phyloP scores from a whole-genome alignment of 2,113 vertebrate species.

The Fulmarus glacialis region DNA sequence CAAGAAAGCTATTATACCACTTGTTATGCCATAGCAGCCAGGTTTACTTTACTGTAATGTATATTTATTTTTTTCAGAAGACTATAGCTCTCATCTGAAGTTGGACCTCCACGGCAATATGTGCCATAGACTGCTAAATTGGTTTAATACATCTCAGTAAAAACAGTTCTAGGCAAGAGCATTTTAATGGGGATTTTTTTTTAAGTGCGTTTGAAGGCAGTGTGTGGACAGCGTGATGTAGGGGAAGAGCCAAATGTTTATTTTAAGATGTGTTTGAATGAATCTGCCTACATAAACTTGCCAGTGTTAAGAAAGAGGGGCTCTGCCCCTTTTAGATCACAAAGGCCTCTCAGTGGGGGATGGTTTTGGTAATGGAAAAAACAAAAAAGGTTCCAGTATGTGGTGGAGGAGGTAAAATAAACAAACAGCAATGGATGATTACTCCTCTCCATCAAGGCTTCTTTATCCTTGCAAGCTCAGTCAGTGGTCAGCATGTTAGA shows the following conservation, averaged over 20 bases:
- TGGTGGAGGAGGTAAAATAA: slow-evolving; percentile 90
- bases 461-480: slow-evolving; percentile 76
- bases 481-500: slow-evolving; percentile 72
- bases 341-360: slow-evolving; percentile 67
- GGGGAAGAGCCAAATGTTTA: slow-evolving; percentile 41
- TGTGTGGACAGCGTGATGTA: not conserved
- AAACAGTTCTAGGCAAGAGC: not conserved
- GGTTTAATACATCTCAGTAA: slow-evolving; percentile 32
- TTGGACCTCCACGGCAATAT: not conserved
- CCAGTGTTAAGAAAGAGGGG: slow-evolving; percentile 11
- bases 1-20: not conserved
- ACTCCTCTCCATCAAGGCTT: slow-evolving; percentile 81
- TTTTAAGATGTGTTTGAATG: slow-evolving; percentile 66
- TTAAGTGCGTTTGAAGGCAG: slow-evolving; percentile 23
- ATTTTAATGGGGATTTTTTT: slow-evolving; percentile 20
- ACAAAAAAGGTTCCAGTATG: slow-evolving; percentile 89
- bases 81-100: not conserved
- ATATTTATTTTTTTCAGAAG: slow-evolving; percentile 21
- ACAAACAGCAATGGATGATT: slow-evolving; percentile 85
- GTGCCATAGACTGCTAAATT: not conserved
- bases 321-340: slow-evolving; percentile 60
- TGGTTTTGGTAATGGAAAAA: slow-evolving; percentile 73
- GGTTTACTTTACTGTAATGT: slow-evolving; percentile 10
- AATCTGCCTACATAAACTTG: slow-evolving; percentile 61
- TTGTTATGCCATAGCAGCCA: not conserved